A percentile compares a stretch with the other conserved stretches of the same genome.
Evolutionary conservation across 64 coral and sea anemone species (phyloP).

Genomic region (Pocillopora verrucosa): DNA sequence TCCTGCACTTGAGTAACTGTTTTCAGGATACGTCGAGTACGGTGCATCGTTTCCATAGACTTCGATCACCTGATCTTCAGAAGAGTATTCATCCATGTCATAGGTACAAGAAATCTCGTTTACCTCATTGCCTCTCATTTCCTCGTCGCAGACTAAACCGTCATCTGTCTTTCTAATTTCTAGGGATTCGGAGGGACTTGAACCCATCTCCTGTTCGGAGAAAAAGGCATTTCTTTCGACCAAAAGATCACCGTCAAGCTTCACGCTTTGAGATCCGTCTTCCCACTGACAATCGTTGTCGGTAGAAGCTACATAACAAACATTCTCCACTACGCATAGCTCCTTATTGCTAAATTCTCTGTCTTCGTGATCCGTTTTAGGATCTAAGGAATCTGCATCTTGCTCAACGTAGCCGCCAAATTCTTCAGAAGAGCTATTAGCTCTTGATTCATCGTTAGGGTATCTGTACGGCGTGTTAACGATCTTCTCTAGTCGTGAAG

Average conservation of each 20-base stretch:
- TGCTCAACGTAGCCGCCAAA: background rate
- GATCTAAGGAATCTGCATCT: background rate
- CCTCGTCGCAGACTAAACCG: background rate
- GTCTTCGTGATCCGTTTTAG: background rate
- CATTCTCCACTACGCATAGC: background rate
- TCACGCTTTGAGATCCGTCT: background rate
- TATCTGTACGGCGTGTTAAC: background rate
- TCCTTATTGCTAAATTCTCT: background rate
- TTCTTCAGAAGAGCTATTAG: background rate
- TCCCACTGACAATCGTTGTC: background rate
- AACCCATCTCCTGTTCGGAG: background rate
- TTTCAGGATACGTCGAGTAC: background rate
- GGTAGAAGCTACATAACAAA: slow-evolving; percentile 21
- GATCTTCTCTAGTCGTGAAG: background rate
- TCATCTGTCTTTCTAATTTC: background rate
- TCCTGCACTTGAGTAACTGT: background rate
- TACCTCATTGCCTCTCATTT: background rate
- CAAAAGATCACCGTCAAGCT: background rate
- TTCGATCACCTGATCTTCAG: background rate
- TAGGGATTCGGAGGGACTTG: background rate
- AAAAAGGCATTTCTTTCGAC: background rate
- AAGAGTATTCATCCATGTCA: background rate
- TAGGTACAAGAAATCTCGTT: background rate
- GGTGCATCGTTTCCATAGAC: background rate
- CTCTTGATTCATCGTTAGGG: background rate